phyloP scores from a whole-genome alignment of 1,140 invertebrate genomes.

The Forficula auricularia region DNA sequence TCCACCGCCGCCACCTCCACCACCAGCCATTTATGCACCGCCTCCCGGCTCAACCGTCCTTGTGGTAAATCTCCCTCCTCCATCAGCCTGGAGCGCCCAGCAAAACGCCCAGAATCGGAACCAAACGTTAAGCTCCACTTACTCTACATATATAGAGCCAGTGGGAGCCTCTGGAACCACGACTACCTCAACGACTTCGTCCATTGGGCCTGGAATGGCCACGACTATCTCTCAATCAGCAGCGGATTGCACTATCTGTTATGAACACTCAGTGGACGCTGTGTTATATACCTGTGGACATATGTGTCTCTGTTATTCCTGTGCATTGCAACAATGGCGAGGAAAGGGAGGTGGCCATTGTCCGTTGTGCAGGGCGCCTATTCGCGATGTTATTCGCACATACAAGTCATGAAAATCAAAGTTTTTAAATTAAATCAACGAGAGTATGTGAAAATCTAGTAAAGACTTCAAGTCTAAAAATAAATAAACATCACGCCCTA shows the following conservation, averaged over 20 bases:
- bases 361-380: conserved; percentile 80
- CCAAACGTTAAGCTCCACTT: no score
- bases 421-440: background rate
- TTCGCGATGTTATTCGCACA: conserved; percentile 86
- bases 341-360: conserved; percentile 78
- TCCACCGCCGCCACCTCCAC: conserved; percentile 9
- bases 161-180: no score
- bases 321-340: conserved; percentile 79
- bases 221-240: no score
- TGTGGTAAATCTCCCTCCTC: conserved; percentile 60
- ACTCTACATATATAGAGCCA: no score
- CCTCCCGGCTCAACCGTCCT: conserved; percentile 44
- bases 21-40: conserved; percentile 11
- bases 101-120: no score
- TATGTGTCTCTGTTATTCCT: conserved; percentile 98
- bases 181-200: no score
- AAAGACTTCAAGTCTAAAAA: no score
- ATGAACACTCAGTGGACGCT: conserved; percentile 78
- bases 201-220: no score
- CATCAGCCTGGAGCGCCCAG: conserved; percentile 18
- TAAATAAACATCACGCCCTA: no score
- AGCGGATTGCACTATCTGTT: conserved; percentile 82
- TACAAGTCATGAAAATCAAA: conserved; percentile 58
- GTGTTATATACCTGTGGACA: conserved; percentile 93
- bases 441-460: no score